Base-by-base conservation (phyloP, 2,888 invertebrate species). In the Melolontha melolontha region DNA sequence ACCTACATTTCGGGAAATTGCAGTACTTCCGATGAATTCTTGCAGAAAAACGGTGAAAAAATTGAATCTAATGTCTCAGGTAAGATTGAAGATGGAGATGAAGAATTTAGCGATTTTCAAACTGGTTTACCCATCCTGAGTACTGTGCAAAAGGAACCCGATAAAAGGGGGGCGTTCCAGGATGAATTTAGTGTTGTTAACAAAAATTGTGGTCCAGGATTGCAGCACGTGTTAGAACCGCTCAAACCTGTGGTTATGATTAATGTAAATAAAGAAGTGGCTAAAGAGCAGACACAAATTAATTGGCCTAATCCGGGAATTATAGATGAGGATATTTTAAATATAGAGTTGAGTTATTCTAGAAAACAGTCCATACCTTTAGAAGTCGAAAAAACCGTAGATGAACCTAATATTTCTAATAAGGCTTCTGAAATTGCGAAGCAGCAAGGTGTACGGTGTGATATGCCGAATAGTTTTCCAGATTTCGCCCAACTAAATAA, bases 251-350 rank as follows among this genome's bases (percentile, higher is more conserved):
- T 62, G 29, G 41, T 51, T 39, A 17, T n/a, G 16, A 1, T 8
- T 6, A n/a, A 47, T 16, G 7, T 29, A 22, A 55, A 16, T 11
- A 17, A 2, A 5, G 34, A 29, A 16, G 50, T 14, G 16, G 17
- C 39, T 11, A 41, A 62, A 12, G 39, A 27, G 11, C 51, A 34
- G n/a, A 12, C 66, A 0, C 85, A 87, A 78, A 89, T 89, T 50
- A 88, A 88, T 76, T 89, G 89, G 89, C 89, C 89, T 2, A 87
- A 88, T 77, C 89, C 89, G 11, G 89, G 89, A 17, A 76, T 84
- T 27, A 78, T 79, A 2, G 82, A 82, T 7, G 82, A 81, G 29
- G 83, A 84, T 62, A 75, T 83, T 41, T 77, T 71, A 50, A 74
- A 79, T 41, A 79, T 84, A 51, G 82, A 83, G 66, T 74, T 79